phyloP scores from a whole-genome alignment of 2,888 invertebrate genomes.

The Trichogramma evanescens region DNA sequence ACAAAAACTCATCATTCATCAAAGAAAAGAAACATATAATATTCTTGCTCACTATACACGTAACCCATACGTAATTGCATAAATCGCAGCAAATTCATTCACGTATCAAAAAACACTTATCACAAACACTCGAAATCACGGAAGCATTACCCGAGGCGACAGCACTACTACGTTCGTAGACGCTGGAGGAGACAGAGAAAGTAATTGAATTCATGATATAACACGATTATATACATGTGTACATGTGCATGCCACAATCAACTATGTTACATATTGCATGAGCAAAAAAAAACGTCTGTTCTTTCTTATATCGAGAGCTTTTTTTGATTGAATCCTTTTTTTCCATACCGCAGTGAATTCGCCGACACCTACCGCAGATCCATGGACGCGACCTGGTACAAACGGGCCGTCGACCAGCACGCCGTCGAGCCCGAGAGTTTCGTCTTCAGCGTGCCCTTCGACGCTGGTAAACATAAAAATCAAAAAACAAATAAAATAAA shows the following conservation, averaged over 20 bases:
- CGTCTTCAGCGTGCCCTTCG: conserved; percentile 81
- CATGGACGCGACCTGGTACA: conserved; percentile 86
- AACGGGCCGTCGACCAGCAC: conserved; percentile 84
- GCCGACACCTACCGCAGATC: conserved; percentile 73
- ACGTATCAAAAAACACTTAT: not conserved
- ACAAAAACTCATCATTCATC: not conserved
- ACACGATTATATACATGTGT: too few relatives aligned
- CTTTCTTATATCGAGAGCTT: not conserved
- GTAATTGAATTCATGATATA: not conserved
- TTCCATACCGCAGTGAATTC: conserved; percentile 61
- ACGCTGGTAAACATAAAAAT: conserved; percentile 52
- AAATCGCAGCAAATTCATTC: not conserved
- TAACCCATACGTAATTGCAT: not conserved
- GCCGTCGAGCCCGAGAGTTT: conserved; percentile 80
- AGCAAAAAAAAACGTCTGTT: too few relatives aligned
- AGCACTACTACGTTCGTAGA: too few relatives aligned
- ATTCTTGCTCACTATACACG: not conserved
- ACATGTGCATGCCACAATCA: too few relatives aligned
- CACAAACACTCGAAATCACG: too few relatives aligned
- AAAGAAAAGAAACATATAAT: not conserved
- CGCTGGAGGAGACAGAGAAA: not conserved
- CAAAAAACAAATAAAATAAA: not conserved
- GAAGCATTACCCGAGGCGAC: too few relatives aligned
- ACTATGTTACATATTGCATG: too few relatives aligned
- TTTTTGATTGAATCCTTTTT: not conserved